Percentiles rank a stretch among this genome's conserved stretches.
Conservation (phyloP, 2,888 invertebrate species). For the Andrena flavipes region DNA sequence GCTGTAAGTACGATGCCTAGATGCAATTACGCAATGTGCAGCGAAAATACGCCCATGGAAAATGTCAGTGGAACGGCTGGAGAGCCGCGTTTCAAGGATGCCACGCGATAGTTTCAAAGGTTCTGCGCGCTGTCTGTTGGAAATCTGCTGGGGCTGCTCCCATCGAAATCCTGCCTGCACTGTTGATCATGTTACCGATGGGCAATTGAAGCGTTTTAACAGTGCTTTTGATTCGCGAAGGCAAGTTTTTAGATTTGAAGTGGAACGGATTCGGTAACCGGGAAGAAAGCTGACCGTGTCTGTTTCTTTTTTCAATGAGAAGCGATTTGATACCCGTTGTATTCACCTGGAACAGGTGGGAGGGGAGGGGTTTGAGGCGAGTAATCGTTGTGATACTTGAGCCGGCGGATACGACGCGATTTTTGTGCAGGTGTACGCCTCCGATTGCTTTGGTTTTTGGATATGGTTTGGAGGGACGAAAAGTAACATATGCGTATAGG, state of each 20-base stretch:
- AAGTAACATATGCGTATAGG: no score
- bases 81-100: slow-evolving; percentile 66
- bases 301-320: no score
- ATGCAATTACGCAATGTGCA: slow-evolving; percentile 54
- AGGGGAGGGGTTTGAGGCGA: neutral
- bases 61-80: slow-evolving; percentile 69
- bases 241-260: no score
- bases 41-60: slow-evolving; percentile 66
- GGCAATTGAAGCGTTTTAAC: no score
- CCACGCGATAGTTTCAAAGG: slow-evolving; percentile 61
- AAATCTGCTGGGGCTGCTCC: slow-evolving; percentile 31
- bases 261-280: no score
- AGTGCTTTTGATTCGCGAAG: no score
- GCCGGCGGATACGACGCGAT: neutral
- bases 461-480: no score
- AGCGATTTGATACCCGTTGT: neutral
- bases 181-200: slow-evolving; percentile 54
- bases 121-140: slow-evolving; percentile 43
- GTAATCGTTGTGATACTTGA: neutral
- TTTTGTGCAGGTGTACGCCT: neutral
- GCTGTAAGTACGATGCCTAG: slow-evolving; percentile 14
- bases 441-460: no score
- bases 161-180: slow-evolving; percentile 9
- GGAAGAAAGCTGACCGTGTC: no score
- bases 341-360: neutral